phyloP scores from a whole-genome alignment of 2,797 vertebrate genomes.

The Hirundo rustica region DNA sequence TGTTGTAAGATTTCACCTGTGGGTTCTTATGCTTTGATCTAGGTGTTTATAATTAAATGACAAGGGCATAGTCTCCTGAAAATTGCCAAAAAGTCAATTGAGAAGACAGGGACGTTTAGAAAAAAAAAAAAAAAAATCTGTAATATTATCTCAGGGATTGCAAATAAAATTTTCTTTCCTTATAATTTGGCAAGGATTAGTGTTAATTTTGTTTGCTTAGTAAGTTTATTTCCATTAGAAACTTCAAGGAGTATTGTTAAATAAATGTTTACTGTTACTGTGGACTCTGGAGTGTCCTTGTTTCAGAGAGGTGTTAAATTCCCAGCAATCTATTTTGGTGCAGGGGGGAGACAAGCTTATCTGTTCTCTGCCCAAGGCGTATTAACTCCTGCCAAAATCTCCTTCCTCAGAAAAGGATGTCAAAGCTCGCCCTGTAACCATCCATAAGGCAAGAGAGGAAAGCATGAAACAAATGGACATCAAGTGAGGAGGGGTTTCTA shows the following conservation, averaged over 20 bases:
- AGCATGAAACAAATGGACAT: neutral
- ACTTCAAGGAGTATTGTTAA: neutral
- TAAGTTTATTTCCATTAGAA: constrained; percentile 6
- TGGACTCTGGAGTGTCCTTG: neutral
- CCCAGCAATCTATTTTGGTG: neutral
- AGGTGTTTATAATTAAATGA: neutral
- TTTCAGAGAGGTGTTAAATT: constrained; percentile 5
- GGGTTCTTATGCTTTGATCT: neutral
- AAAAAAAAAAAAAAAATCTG: neutral
- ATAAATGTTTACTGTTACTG: neutral
- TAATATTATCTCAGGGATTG: neutral
- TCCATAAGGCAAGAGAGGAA: neutral
- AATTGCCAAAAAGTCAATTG: neutral
- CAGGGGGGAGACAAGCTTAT: neutral
- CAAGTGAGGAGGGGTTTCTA: neutral
- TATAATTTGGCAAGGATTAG: neutral
- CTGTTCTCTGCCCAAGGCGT: neutral
- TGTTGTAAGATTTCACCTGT: neutral
- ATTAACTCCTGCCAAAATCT: neutral
- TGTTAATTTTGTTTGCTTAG: neutral
- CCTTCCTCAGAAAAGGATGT: neutral
- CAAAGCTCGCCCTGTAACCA: neutral
- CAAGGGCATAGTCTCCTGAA: neutral
- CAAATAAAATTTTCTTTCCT: neutral
- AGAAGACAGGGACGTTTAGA: neutral